Conservation (phyloP, 2,888 invertebrate species). For the Operophtera brumata region DNA sequence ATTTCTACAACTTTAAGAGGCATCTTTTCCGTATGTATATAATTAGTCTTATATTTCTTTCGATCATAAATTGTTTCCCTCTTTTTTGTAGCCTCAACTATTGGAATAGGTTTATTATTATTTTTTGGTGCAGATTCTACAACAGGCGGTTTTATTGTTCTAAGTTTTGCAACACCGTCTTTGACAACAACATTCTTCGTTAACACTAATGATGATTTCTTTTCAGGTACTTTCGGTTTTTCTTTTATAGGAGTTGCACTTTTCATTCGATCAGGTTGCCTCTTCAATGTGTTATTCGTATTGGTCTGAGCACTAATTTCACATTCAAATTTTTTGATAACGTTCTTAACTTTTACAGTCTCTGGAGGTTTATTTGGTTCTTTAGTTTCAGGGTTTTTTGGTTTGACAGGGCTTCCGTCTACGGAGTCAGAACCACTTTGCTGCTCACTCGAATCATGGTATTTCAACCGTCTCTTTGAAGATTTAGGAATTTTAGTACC, state of each 20-base stretch:
- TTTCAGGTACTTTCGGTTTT: constrained; percentile 83
- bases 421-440: constrained; percentile 68
- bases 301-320: constrained; percentile 67
- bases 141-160: constrained; percentile 60
- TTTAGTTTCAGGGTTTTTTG: constrained; percentile 37
- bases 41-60: constrained; percentile 73
- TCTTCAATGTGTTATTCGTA: constrained; percentile 57
- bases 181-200: constrained; percentile 77
- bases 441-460: constrained; percentile 60
- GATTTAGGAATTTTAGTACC: constrained; percentile 69
- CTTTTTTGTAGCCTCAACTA: constrained; percentile 44
- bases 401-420: constrained; percentile 60
- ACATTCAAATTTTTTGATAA: constrained; percentile 75
- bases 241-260: constrained; percentile 59
- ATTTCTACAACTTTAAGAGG: constrained; percentile 71
- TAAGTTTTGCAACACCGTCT: constrained; percentile 77
- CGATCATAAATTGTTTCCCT: constrained; percentile 69
- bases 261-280: constrained; percentile 59
- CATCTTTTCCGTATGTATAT: constrained; percentile 70
- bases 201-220: constrained; percentile 76
- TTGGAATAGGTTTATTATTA: constrained; percentile 33
- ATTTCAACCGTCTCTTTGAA: constrained; percentile 65
- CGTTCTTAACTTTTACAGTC: constrained; percentile 65
- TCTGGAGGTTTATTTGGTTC: constrained; percentile 42
- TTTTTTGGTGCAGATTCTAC: constrained; percentile 44